Evolutionary conservation across 2,797 vertebrate genomes (phyloP).

Genomic region (Siniperca undulata): DNA sequence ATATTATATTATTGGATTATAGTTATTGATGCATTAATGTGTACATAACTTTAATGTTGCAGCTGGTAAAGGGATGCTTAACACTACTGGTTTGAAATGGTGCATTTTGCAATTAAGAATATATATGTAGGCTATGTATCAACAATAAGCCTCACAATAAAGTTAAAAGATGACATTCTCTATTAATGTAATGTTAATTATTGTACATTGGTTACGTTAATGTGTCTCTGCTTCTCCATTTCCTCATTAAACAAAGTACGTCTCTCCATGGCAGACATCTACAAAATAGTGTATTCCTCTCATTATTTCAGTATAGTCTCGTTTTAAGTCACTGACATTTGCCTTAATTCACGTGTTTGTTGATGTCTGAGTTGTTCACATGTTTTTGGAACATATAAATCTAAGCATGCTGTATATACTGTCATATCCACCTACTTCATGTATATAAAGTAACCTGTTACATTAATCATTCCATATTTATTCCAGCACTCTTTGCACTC

Average conservation of each 20-base stretch:
- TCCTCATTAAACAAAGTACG: background rate
- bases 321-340: background rate
- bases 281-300: background rate
- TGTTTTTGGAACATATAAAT: background rate
- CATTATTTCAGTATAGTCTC: background rate
- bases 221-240: background rate
- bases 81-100: background rate
- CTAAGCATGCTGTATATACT: no score
- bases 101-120: background rate
- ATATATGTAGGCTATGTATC: background rate
- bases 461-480: no score
- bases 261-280: background rate
- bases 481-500: no score
- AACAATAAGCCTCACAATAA: background rate
- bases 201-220: background rate
- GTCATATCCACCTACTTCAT: no score
- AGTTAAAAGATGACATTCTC: background rate
- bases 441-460: no score
- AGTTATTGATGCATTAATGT: background rate
- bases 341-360: background rate
- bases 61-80: background rate
- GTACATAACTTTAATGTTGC: no score
- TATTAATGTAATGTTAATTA: background rate
- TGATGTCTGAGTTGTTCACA: background rate
- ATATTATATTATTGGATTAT: background rate